A percentile compares a stretch with the other conserved stretches of the same genome.
Evolutionary conservation across 2,797 vertebrate genomes (phyloP).

Genomic region (Syndactyla subalaris): DNA sequence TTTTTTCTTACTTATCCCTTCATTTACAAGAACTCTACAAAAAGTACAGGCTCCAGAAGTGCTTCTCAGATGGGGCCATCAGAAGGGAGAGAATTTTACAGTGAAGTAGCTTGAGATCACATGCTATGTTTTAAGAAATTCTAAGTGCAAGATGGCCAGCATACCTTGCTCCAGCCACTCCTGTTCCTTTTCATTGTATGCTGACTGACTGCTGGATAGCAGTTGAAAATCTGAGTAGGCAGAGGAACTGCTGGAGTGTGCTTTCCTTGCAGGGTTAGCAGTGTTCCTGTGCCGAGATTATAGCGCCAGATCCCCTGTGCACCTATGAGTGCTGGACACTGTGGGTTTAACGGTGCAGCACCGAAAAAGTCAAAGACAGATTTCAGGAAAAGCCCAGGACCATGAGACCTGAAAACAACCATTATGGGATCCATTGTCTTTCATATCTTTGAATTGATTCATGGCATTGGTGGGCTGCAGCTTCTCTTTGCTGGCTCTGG

Average conservation of each 20-base stretch:
- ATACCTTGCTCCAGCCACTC: not conserved
- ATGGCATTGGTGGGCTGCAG: not conserved
- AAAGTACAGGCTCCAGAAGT: not conserved
- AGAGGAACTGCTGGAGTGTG: not conserved
- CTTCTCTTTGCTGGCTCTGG: not conserved
- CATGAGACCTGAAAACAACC: not conserved
- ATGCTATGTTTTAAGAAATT: not conserved
- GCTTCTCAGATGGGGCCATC: not conserved
- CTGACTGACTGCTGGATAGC: not conserved
- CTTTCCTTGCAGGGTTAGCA: not conserved
- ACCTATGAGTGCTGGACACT: not conserved
- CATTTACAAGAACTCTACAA: not conserved
- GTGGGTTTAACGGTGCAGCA: not conserved
- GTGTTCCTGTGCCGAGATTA: rapidly evolving
- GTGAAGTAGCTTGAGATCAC: not conserved
- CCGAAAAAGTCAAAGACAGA: not conserved
- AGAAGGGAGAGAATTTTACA: not conserved
- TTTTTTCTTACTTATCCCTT: not conserved
- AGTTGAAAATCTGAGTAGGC: not conserved
- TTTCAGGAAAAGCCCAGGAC: not conserved
- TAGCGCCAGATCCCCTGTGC: rapidly evolving
- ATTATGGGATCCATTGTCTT: not conserved
- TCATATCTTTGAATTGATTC: not conserved
- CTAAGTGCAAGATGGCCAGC: not conserved
- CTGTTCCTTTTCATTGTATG: not conserved